Evolutionary conservation across 2,797 vertebrate genomes (phyloP), one percentile per base, ranked within the genome.

Genomic region (Halcyon badia): DNA sequence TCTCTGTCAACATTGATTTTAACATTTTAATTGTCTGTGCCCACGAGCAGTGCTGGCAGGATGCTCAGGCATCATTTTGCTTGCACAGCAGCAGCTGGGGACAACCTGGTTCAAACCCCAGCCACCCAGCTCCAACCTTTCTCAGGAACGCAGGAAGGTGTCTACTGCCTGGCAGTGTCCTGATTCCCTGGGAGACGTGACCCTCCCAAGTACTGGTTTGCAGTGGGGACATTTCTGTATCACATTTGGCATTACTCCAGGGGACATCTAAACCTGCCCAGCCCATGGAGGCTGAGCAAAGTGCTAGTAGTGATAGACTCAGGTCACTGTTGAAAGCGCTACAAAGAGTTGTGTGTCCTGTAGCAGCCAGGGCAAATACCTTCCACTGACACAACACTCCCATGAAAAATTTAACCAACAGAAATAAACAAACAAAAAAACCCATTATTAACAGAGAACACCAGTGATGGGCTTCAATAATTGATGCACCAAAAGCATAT

Each of bases 381-480:
- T 58, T 82, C 64, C 70, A n/a, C 57, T 1, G 5, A 1, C 6
- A 83, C 69, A 87, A 76, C 14, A 25, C 31, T 69, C 16, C 88
- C 85, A 28, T 48, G 64, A 93, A 86, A 95, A 83, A 66, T 52
- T 65, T 39, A 89, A 81, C 42, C 64, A 86, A 62, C 49, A 84
- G 81, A 73, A 76, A 82, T 13, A 90, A 95, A 86, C 82, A 94
- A 96, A 66, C 44, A 22, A 26, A 78, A 83, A 41, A 6, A 4
- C 0, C 71, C 68, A 79, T 92, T 97, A 95, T 95, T 95, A 94
- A 48, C 64, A 88, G 85, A 90, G 91, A 94, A 79, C 39, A 13
- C 37, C 33, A 69, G 54, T 21, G 28, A 60, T 71, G 66, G 25
- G 3, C 85, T 97, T 97, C 96, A 96, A 97, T 97, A 95, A 97